Evolutionary conservation across 2,113 vertebrate genomes (phyloP), one percentile per base, ranked within the genome.

Genomic region (Thalassarche chlororhynchos): DNA sequence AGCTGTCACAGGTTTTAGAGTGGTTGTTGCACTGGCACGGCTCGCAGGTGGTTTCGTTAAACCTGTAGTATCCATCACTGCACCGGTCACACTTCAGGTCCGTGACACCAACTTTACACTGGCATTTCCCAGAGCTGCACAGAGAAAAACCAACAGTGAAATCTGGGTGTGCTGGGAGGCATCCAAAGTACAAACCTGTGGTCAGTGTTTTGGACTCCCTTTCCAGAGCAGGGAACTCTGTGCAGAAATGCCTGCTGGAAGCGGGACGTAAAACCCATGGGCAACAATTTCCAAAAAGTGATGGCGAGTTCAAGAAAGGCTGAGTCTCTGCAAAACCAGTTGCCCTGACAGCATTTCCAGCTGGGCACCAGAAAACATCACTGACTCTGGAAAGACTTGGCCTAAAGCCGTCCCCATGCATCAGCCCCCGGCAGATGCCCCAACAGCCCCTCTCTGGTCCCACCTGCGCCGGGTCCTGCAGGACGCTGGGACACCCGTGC

Each of bases 121-220:
- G 98, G 90, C 98, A 98, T 74, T 83, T 92, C 92, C 98, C 98
- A 87, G 96, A 98, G 85, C 98, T 98, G 96, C 66, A 95, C 58
- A 36, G 90, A 69, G 65, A 60, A 91, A 58, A 92, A 52, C 69
- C 86, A 84, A 89, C 26, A 70, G 69, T 89, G 72, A 95, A 82
- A 78, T 24, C 14, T 14, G 77, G 40, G 57, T 65, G 54, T 66
- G 55, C 75, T 51, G 60, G 18, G 54, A 74, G 31, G 32, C 40
- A 57, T 49, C n/a, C 57, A 2, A 71, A 62, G 68, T 16, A 74
- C 80, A 77, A 60, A 92, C 36, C 55, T 36, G 40, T 4, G 9
- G 58, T 47, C 66, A 34, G 62, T 4, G 36, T 2, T 79, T 24
- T 23, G 55, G 51, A 23, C 6, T 83, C 62, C 16, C 14, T 36